Base-by-base conservation (phyloP, 2,113 vertebrate species). In the Saguinus imperator region DNA sequence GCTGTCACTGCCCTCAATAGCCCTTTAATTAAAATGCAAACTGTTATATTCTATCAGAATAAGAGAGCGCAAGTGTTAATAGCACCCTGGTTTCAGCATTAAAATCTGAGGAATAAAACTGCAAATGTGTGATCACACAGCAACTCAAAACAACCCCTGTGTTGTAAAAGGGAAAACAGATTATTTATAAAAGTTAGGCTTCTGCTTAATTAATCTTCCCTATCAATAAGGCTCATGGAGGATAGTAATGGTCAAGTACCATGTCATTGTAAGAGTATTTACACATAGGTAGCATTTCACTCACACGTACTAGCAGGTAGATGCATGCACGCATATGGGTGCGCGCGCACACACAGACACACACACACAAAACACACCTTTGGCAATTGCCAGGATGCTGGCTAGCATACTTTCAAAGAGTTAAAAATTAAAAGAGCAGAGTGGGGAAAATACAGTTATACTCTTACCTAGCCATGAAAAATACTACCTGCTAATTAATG, bases 201-300 rank as follows among this genome's bases (percentile, higher is more conserved):
- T 93, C 45, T 66, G 94, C 75, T 98, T 98, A 92, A 95, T 97
- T 94, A 91, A 58, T 94, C 55, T 84, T 96, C 48, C 45, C 89
- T 81, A 21, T 61, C 55, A 94, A 89, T 89, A 52, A 79, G 86
- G 64, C 82, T 87, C 72, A 64, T 48, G 45, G 68, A 61, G 77
- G 40, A 95, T 35, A 98, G 97, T 98, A 97, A 97, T 87, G 96
- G 95, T 94, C 97, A 98, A 97, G 94, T 96, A 98, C 85, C 96
- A 97, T 94, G 92, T 98, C 97, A 98, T 77, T 96, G 92, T 97
- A 70, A 96, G 68, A 97, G 61, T 98, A 94, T 97, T 87, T 81
- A 87, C 97, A 98, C 80, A 92, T 94, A 98, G 94, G 95, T 97
- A 97, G 95, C 96, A 98, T 96, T 27, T 4, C 43, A 29, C 17